Base-by-base conservation (phyloP, 92 coral and sea anemone species). In the Epizoanthus fatuus region DNA sequence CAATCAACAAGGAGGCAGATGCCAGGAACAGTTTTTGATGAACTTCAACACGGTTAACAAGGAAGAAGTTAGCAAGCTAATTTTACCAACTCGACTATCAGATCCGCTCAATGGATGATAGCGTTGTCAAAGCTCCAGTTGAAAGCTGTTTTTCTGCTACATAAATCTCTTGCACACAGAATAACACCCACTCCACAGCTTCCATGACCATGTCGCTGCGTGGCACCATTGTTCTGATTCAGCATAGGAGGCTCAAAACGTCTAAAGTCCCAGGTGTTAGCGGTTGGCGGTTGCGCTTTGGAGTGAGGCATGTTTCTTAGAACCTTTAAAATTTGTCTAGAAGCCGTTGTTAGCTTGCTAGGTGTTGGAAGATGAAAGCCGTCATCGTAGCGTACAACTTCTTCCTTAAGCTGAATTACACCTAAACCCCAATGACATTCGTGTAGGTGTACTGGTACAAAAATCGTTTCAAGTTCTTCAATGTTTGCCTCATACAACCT, bases 391-490 rank as follows among this genome's bases (percentile, higher is more conserved):
- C 85, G 71, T n/a, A 86, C 47, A 56, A 49, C 65, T 32, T 25
- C 25, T 58, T 86, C 80, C 12, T 79, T 69, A n/a, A 86, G 51
- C 37, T 40, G 29, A 38, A 86, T 66, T 11, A 86, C 85, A 8
- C 86, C 86, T 71, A 86, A 52, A 0, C 90, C 90, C 90, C 81
- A 86, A 20, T 86, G 90, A 35, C 78, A 72, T 12, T 79, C 75
- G 6, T 70, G 79, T 75, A 86, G 69, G 81, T 86, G 86, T 5
- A 79, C 80, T 7, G 90, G 90, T 40, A 84, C 45, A 39, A 84
- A 84, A 19, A 84, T 35, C 4, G 72, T 47, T 47, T 57, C 54
- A 38, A 83, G 32, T 64, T 64, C 72, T 16, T 25, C 56, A 9
- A 63, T 72, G 51, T 83, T 78, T 8, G 68, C 25, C 52, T 83